phyloP scores from a whole-genome alignment of 2,797 vertebrate species.

The Calcarius lapponicus region DNA sequence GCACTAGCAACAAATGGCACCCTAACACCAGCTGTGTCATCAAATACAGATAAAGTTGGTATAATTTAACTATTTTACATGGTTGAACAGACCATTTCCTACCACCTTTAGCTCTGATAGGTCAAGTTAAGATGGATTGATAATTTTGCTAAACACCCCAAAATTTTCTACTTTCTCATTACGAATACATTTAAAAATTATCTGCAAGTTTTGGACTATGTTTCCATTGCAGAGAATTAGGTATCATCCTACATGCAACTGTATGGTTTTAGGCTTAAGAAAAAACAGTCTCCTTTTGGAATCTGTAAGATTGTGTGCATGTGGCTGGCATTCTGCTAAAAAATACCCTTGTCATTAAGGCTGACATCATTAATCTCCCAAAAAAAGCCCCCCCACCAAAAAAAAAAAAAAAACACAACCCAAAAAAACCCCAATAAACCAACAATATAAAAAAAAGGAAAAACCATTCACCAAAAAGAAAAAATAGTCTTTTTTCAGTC shows the following conservation, averaged over 20 bases:
- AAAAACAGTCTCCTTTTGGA: neutral
- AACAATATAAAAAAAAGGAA: neutral
- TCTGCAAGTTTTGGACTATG: neutral
- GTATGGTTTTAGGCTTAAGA: neutral
- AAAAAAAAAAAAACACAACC: neutral
- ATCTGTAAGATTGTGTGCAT: neutral
- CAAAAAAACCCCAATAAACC: neutral
- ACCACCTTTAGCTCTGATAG: neutral
- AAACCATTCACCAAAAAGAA: too few species aligned
- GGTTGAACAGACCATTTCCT: neutral
- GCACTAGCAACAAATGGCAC: neutral
- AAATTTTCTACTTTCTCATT: neutral
- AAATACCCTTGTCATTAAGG: neutral
- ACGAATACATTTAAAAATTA: neutral
- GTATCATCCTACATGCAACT: neutral
- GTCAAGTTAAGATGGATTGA: neutral
- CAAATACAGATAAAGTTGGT: neutral
- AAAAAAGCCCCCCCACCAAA: rapidly evolving
- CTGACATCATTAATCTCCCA: neutral
- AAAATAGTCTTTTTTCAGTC: neutral
- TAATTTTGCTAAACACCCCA: neutral
- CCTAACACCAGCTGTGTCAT: neutral
- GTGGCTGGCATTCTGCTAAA: neutral
- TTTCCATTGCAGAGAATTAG: neutral
- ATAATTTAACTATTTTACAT: neutral